Conservation (phyloP, 2,113 vertebrate species). For the Alectura lathami region DNA sequence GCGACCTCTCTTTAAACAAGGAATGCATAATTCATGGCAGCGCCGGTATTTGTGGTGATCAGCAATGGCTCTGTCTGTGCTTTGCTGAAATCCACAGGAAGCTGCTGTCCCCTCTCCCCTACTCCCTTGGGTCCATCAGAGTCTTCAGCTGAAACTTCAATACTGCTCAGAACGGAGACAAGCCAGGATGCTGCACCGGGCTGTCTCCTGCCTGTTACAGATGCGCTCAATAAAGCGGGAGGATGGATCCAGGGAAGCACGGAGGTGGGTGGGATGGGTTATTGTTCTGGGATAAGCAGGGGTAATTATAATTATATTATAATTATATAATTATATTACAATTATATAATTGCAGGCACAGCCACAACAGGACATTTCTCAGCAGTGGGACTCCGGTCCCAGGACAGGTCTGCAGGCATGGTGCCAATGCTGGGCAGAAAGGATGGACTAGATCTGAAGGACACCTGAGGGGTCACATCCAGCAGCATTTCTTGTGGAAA, state of each 20-base stretch:
- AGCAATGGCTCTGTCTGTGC: constrained; percentile 29
- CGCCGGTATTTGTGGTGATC: constrained; percentile 47
- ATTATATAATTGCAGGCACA: too few species aligned
- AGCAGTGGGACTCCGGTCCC: neutral
- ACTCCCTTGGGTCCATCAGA: neutral
- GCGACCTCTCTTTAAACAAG: constrained; percentile 73
- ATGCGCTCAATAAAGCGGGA: neutral
- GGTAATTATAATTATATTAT: too few species aligned
- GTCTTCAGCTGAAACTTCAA: neutral
- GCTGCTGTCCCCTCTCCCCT: neutral
- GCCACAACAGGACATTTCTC: neutral
- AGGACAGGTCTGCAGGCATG: neutral
- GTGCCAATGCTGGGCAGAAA: neutral
- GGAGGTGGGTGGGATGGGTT: constrained; percentile 32
- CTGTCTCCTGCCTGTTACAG: neutral
- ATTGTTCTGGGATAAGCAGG: constrained; percentile 26
- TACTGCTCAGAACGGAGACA: neutral
- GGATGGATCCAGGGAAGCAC: neutral
- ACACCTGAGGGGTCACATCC: neutral
- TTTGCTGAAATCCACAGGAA: constrained; percentile 45
- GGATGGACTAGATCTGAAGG: neutral
- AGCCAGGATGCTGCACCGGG: neutral
- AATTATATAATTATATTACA: too few species aligned
- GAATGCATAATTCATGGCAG: constrained; percentile 74
- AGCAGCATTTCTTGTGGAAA: neutral